phyloP scores from a whole-genome alignment of 2,797 vertebrate species.

The Limnodromus scolopaceus region DNA sequence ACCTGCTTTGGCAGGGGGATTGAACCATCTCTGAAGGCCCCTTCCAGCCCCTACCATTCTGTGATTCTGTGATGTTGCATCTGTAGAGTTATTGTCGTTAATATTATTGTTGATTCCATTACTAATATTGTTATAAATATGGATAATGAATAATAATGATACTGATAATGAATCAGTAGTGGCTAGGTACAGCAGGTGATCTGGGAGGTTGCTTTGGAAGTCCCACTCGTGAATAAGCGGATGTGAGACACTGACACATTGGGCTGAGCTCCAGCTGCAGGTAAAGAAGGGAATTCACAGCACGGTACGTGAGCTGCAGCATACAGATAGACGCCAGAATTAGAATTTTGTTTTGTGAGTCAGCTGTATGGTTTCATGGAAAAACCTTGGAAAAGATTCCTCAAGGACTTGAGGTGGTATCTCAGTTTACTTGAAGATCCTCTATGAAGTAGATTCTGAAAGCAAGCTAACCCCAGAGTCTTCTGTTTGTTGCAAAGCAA shows the following conservation, averaged over 20 bases:
- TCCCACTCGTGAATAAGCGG: neutral
- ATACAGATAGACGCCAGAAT: neutral
- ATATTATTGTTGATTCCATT: neutral
- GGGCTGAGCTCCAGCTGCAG: neutral
- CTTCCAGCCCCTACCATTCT: too few relatives aligned
- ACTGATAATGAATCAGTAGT: too few relatives aligned
- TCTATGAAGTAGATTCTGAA: neutral
- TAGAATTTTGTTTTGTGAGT: neutral
- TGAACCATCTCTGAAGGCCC: too few relatives aligned
- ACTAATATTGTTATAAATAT: neutral
- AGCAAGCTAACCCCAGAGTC: neutral
- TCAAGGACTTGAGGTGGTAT: neutral
- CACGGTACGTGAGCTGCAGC: fast-evolving
- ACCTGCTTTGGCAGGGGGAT: too few relatives aligned
- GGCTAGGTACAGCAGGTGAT: neutral
- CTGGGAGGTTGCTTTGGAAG: neutral
- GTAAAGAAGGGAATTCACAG: neutral
- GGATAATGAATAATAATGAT: neutral
- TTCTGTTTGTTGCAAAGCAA: neutral
- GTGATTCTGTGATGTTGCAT: neutral
- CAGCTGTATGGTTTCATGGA: neutral
- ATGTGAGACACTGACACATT: fast-evolving
- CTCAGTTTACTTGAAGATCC: neutral
- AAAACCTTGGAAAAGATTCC: fast-evolving
- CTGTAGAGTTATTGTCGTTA: neutral